These are phyloP conservation scores for Microplitis deprimator DNA, from an alignment of 2,888 invertebrate species.

Conservation along the genomic window DNA sequence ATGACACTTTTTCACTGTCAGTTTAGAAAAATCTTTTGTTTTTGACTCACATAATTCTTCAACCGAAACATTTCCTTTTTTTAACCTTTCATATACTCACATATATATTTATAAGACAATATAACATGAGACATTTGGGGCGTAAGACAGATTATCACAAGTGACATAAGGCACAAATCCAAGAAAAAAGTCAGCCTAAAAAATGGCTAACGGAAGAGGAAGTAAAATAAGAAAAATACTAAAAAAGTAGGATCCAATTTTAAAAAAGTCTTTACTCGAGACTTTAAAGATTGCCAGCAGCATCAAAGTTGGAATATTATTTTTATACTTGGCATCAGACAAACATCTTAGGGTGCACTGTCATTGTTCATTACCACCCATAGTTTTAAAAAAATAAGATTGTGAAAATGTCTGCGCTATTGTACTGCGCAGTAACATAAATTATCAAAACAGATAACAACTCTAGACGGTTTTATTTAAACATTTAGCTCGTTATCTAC, in stretches of 20 bases:
- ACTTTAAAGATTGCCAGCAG: background rate
- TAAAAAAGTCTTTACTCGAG: background rate
- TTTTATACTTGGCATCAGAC: background rate
- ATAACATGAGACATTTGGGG: background rate
- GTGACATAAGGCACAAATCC: constrained; percentile 14
- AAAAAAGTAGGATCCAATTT: background rate
- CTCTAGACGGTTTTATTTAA: too few relatives aligned
- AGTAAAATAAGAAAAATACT: background rate
- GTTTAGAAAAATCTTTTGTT: background rate
- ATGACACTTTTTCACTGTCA: background rate
- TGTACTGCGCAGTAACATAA: too few relatives aligned
- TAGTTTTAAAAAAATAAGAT: background rate
- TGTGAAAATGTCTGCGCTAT: too few relatives aligned
- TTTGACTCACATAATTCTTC: background rate
- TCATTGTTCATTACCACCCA: constrained; percentile 1
- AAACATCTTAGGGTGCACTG: background rate
- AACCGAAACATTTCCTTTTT: background rate
- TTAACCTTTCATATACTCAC: background rate
- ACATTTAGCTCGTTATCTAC: too few relatives aligned
- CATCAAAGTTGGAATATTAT: background rate
- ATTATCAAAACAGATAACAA: too few relatives aligned
- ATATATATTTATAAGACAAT: background rate
- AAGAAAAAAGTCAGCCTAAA: background rate
- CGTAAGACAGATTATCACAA: constrained; percentile 12
- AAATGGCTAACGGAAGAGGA: background rate